These are phyloP conservation scores for Grammomys dolichurus DNA, from an alignment of 2,113 vertebrate species.

Conservation along the genomic window DNA sequence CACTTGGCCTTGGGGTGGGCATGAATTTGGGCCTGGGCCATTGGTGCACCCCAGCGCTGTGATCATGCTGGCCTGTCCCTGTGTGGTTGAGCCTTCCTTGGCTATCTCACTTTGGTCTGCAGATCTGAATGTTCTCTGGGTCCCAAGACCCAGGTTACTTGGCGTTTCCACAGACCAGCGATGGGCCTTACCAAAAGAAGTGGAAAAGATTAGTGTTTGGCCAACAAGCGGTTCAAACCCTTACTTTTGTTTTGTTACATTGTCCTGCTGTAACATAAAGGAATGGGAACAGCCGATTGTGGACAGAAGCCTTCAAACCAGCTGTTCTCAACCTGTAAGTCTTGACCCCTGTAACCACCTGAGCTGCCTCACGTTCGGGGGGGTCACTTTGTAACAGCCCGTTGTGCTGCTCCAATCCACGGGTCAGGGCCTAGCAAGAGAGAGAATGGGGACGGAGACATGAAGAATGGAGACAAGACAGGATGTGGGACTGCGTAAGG, in stretches of 20 bases:
- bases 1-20: neutral
- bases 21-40: neutral
- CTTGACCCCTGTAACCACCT: neutral
- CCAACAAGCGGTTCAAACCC: neutral
- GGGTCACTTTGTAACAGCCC: too few relatives aligned
- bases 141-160: neutral
- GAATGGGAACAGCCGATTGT: neutral
- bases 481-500: too few relatives aligned
- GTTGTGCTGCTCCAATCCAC: too few relatives aligned
- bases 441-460: too few relatives aligned
- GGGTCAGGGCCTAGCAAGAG: too few relatives aligned
- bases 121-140: neutral
- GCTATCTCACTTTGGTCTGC: neutral
- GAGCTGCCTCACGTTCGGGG: too few relatives aligned
- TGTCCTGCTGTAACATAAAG: neutral
- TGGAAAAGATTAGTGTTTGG: neutral
- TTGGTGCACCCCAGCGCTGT: neutral
- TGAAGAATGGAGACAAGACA: too few relatives aligned
- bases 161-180: neutral
- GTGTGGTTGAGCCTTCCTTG: neutral
- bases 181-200: neutral
- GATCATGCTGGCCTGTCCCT: neutral
- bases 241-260: neutral
- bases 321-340: neutral
- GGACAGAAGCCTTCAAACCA: neutral